phyloP scores from a whole-genome alignment of 1,140 invertebrate species.

The Drosophila elegans region DNA sequence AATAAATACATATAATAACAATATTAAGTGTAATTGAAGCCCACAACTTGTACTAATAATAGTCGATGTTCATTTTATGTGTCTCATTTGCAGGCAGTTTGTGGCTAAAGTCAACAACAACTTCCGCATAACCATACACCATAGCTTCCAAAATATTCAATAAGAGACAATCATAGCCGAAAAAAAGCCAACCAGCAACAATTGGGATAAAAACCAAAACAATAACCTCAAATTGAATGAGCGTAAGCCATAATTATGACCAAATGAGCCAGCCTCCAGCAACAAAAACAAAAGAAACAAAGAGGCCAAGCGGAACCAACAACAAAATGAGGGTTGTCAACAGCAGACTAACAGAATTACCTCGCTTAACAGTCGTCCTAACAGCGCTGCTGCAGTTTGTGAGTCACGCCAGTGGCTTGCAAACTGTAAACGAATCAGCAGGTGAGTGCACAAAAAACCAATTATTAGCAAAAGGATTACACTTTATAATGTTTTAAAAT shows the following conservation, averaged over 20 bases:
- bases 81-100: conserved; percentile 59
- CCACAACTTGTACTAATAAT: conserved; percentile 21
- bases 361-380: conserved; percentile 30
- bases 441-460: conserved; percentile 26
- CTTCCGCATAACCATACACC: conserved; percentile 49
- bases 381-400: conserved; percentile 31
- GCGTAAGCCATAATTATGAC: conserved; percentile 72
- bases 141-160: conserved; percentile 43
- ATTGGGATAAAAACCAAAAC: conserved; percentile 44
- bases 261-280: conserved; percentile 56
- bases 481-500: neutral
- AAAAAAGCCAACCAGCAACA: conserved; percentile 27
- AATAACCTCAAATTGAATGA: conserved; percentile 67
- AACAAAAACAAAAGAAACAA: conserved; percentile 23
- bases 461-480: neutral
- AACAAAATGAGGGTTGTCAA: conserved; percentile 43
- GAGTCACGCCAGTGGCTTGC: conserved; percentile 13
- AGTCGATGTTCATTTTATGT: conserved; percentile 32
- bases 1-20: conserved; percentile 39
- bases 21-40: conserved; percentile 44
- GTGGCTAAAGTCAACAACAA: conserved; percentile 41
- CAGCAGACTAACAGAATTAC: conserved; percentile 35
- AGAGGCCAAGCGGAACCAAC: conserved; percentile 26
- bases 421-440: conserved; percentile 19
- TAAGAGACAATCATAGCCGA: conserved; percentile 30